Conservation (phyloP, 2,113 vertebrate species). For the Paradisaea rubra region DNA sequence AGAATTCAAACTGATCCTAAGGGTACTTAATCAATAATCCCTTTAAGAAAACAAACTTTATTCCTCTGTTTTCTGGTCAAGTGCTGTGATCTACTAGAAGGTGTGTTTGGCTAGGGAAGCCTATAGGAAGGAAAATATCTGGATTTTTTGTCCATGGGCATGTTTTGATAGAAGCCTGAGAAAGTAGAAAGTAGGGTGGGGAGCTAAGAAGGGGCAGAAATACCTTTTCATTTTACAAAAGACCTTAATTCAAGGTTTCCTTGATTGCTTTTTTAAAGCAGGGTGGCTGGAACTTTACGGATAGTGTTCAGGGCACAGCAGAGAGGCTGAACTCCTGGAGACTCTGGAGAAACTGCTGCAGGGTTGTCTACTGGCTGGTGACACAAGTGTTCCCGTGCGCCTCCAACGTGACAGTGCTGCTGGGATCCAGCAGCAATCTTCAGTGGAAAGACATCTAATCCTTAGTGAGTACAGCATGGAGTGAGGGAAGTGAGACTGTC, state of each 20-base stretch:
- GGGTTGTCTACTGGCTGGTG: neutral
- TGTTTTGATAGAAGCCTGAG: neutral
- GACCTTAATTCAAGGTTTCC: neutral
- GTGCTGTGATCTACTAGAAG: neutral
- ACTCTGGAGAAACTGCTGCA: neutral
- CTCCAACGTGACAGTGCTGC: neutral
- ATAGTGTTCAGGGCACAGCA: neutral
- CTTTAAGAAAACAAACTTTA: neutral
- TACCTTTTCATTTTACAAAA: neutral
- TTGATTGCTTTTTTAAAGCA: neutral
- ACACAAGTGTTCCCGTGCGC: neutral
- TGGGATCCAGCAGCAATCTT: neutral
- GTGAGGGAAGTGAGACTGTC: neutral
- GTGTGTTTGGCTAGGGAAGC: neutral
- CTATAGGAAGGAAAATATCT: neutral
- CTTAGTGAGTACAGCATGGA: neutral
- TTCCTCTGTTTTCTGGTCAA: neutral
- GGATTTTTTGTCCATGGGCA: neutral
- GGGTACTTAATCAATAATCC: neutral
- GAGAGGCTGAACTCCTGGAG: neutral
- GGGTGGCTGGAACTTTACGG: neutral
- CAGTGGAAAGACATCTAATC: neutral
- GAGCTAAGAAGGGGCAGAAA: neutral
- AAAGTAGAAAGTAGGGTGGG: neutral
- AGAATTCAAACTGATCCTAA: neutral